Base-by-base conservation (phyloP, 2,888 invertebrate species). In the Habroteleia sp. region DNA sequence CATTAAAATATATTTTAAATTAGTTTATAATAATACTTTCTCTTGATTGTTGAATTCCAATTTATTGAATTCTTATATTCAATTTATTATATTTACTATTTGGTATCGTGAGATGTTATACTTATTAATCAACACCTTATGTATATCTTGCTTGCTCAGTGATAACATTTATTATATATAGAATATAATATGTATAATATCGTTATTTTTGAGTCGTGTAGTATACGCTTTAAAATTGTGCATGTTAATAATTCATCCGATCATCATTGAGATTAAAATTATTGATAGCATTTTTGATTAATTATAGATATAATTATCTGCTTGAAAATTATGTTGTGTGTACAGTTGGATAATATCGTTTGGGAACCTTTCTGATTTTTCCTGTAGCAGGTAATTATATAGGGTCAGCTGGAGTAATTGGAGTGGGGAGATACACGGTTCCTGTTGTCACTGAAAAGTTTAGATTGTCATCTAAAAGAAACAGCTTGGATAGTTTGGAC, bases 291-390 rank as follows among this genome's bases (percentile, higher is more conserved):
- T 8, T 16, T 29, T 35, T 39, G 48, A 50, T 62, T 62, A 50
- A 41, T 62, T 62, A 62, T 50, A 31, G 50, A 29, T 23, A 50
- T 31, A 50, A 62, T 62, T 23, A 48, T 41, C 16, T 11, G 8
- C 11, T 13, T 17, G 41, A 16, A 39, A 29, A 46, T 62, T 8
- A 48, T 17, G 20, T 39, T 41, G 29, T 48, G 41, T 48, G 23
- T 25, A 25, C 20, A 13, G 17, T 17, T 31, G 48, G 63, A 63
- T 63, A 42, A 33, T 52, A 50, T 52, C 33, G 33, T 63, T 41
- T 62, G 48, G 23, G 48, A 50, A 50, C 62, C 50, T 63, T 63
- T 63, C 52, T 63, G 39, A 42, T 33, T 63, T 63, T 50, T 29
- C 48, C 50, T 41, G 33, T 33, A 13, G 1, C 8, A 4, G 39